A percentile compares a stretch with the other conserved stretches of the same genome.
Evolutionary conservation across 2,113 vertebrate species (phyloP).

Genomic region (Hyla sarda): DNA sequence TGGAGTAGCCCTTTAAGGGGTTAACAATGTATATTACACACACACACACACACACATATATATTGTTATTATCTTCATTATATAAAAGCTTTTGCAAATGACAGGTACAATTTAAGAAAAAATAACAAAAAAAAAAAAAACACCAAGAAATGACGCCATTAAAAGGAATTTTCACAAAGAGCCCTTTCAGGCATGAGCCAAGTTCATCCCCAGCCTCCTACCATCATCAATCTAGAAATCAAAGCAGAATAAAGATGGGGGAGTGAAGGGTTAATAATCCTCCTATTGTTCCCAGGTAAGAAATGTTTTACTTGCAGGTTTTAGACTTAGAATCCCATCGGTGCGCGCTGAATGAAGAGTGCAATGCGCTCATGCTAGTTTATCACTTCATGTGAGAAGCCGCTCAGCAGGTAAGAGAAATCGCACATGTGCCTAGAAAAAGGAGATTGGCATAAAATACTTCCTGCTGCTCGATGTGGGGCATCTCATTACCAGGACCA

Average conservation of each 20-base stretch:
- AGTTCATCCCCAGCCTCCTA: too few relatives aligned
- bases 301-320: background rate
- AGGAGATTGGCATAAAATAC: constrained; percentile 21
- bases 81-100: too few relatives aligned
- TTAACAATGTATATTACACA: too few relatives aligned
- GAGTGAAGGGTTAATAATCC: background rate
- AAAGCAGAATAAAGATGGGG: background rate
- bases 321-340: background rate
- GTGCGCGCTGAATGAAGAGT: background rate
- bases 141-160: too few relatives aligned
- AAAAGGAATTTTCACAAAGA: too few relatives aligned
- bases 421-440: constrained; percentile 22
- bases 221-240: background rate
- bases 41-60: too few relatives aligned
- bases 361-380: background rate
- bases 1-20: too few relatives aligned
- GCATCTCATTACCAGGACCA: background rate
- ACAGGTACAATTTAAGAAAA: too few relatives aligned
- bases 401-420: constrained; percentile 2
- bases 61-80: too few relatives aligned
- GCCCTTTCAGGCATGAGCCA: too few relatives aligned
- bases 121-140: too few relatives aligned
- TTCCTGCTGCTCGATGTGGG: constrained; percentile 4
- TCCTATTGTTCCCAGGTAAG: background rate
- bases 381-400: constrained; percentile 28